phyloP scores from a whole-genome alignment of 2,797 vertebrate genomes.

The Cheirogaleus major region DNA sequence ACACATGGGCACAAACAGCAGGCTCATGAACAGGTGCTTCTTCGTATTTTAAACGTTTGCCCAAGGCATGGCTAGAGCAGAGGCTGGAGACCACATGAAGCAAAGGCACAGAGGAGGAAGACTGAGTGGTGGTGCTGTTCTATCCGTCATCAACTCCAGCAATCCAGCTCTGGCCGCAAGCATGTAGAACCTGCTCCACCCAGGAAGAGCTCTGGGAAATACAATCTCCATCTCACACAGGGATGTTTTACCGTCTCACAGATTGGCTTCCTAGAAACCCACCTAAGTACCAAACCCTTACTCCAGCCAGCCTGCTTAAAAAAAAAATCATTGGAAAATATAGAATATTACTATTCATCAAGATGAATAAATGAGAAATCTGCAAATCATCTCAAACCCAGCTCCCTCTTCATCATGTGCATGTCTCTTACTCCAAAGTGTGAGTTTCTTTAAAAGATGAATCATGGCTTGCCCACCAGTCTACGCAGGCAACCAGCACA shows the following conservation, averaged over 20 bases:
- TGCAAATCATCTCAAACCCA: background rate
- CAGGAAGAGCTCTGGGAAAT: background rate
- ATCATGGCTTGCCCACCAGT: background rate
- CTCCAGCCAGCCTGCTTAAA: background rate
- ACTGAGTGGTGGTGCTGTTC: accelerated
- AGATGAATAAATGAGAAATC: background rate
- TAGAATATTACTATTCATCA: background rate
- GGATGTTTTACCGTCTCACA: background rate
- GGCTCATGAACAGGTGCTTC: background rate
- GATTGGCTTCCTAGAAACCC: background rate
- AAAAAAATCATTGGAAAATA: background rate
- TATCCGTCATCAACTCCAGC: background rate
- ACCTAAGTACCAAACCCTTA: background rate
- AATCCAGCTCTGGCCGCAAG: background rate
- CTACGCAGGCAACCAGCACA: background rate
- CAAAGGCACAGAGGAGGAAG: background rate
- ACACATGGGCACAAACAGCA: background rate
- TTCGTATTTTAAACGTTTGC: background rate
- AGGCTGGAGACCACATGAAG: background rate
- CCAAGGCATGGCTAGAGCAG: background rate
- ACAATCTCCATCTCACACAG: background rate
- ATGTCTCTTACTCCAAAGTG: background rate
- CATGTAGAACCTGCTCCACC: background rate
- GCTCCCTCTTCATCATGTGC: background rate
- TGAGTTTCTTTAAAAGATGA: background rate